A percentile compares a stretch with the other conserved stretches of the same genome.
Conservation (phyloP, 2,888 invertebrate genomes). For the Drosophila vallismaia region DNA sequence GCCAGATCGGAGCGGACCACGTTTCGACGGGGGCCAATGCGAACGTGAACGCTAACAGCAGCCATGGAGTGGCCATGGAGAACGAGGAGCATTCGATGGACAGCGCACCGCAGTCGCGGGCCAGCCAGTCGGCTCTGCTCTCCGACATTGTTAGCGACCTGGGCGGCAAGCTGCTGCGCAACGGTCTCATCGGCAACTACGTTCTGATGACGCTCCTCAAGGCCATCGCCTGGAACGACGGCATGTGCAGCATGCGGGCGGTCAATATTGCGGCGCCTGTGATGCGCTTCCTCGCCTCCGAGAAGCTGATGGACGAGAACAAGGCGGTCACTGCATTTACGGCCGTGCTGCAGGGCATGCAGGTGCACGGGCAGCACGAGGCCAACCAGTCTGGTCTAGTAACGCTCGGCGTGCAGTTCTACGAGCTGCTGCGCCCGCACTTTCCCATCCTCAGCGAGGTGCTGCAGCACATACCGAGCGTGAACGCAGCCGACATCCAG, state of each 20-base stretch:
- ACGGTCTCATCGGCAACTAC: constrained; percentile 87
- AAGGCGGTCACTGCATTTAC: constrained; percentile 90
- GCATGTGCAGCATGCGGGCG: constrained; percentile 92
- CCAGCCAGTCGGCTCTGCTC: constrained; percentile 84
- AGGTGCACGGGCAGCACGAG: constrained; percentile 95
- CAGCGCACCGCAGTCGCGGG: constrained; percentile 85
- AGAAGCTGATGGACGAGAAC: constrained; percentile 87
- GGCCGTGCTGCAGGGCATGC: constrained; percentile 91
- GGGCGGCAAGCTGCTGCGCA: constrained; percentile 89
- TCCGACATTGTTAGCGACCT: constrained; percentile 92
- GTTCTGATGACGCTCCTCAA: constrained; percentile 87
- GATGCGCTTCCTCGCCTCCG: constrained; percentile 87
- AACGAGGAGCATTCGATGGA: constrained; percentile 89
- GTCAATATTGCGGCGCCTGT: constrained; percentile 90
- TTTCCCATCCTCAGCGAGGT: constrained; percentile 88
- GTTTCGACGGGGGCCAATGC: constrained; percentile 47
- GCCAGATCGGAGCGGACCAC: constrained; percentile 84
- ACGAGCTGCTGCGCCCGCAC: constrained; percentile 91
- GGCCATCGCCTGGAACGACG: constrained; percentile 94
- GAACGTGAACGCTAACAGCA: constrained; percentile 40
- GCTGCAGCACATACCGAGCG: constrained; percentile 92
- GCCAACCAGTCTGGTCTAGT: constrained; percentile 92
- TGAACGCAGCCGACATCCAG: constrained; percentile 91
- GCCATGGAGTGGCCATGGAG: constrained; percentile 85
- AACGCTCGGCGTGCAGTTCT: constrained; percentile 92